A percentile compares a stretch with the other conserved stretches of the same genome.
Conservation (phyloP, 2,888 invertebrate genomes). For the Atethmia centrago region DNA sequence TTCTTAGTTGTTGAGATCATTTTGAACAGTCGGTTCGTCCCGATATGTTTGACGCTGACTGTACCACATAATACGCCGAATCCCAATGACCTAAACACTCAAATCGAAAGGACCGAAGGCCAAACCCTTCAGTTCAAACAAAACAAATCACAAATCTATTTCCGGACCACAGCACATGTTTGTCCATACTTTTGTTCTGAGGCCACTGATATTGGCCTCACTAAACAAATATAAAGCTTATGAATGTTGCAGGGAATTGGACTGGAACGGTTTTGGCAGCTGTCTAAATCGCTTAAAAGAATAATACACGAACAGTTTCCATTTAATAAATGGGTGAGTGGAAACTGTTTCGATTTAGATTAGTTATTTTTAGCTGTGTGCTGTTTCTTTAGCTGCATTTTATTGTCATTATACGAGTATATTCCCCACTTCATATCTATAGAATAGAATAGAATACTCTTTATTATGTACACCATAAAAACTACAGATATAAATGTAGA, state of each 20-base stretch:
- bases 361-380: background rate
- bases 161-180: constrained; percentile 23
- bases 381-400: background rate
- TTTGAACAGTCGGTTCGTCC: no score
- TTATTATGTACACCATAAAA: no score
- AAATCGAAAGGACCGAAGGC: constrained; percentile 13
- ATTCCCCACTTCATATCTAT: background rate
- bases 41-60: no score
- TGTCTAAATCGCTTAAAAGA: constrained; percentile 49
- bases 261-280: constrained; percentile 54
- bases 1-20: no score
- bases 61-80: background rate
- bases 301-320: constrained; percentile 32
- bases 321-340: constrained; percentile 31
- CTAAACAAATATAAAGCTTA: constrained; percentile 53
- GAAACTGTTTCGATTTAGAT: background rate
- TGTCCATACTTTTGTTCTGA: constrained; percentile 36
- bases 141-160: constrained; percentile 35
- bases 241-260: constrained; percentile 36
- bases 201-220: constrained; percentile 27
- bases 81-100: constrained; percentile 28
- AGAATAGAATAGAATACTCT: no score
- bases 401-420: background rate
- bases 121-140: constrained; percentile 21
- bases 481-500: no score